Base-by-base conservation (phyloP, 2,797 vertebrate species). In the Lagorchestes hirsutus region DNA sequence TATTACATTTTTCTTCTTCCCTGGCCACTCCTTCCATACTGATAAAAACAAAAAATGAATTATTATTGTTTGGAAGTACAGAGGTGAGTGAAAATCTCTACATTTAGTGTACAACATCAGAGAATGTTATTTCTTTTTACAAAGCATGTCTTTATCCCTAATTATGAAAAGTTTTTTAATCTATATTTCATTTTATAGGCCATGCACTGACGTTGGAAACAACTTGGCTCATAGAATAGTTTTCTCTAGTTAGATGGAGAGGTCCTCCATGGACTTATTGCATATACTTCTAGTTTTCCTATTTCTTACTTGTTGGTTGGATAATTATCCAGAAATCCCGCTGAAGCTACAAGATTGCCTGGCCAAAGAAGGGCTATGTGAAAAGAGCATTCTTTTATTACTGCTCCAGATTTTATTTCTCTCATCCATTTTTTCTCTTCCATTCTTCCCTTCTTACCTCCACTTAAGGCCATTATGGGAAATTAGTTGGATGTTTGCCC, bases 1-100 rank as follows among this genome's bases (percentile, higher is more conserved):
- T 13, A 92, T 87, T 93, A 4, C 62, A 40, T 94, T 96, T 95
- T 46, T 94, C 95, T 97, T 93, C n/a, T 74, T 93, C 59, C n/a
- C 1, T 93, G 40, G 22, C 12, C 40, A 22, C 10, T 46, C 74
- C 40, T 87, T 46, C 74, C 40, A 11, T 92, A 14, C 92, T 62
- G 46, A 16, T 87, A 93, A 52, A 93, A 62, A 91, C 13, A 93
- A 59, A 93, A 40, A 62, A 87, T 87, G 74, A 87, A 27, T 87
- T 11, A 27, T 87, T 87, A 34, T 87, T 40, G 16, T 67, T 1
- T 50, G 24, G 24, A 87, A 87, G 12, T 87, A 87, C 22, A 50
- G 24, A 87, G 40, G 40, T 46, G 40, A 27, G 46, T 5, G 27
- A 3, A 87, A 87, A 87, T 87, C 40, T 11, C 22, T 10, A 12